These are phyloP conservation scores for Cyclophora albipunctata DNA, from an alignment of 2,888 invertebrate genomes.

Conservation along the genomic window DNA sequence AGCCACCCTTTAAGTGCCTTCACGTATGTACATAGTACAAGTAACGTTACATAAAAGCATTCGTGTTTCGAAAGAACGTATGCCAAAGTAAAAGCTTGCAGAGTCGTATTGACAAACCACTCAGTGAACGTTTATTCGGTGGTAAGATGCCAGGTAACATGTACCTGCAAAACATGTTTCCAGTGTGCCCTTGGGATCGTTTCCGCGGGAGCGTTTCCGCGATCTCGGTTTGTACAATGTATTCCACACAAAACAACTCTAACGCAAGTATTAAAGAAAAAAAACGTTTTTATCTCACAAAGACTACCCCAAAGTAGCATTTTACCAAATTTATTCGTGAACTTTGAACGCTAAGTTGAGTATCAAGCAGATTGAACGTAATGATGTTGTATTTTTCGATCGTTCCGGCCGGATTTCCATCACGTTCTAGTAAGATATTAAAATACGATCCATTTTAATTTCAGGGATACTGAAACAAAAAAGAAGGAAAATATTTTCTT, in stretches of 20 bases:
- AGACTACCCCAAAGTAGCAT: constrained; percentile 26
- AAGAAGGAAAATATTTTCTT: constrained; percentile 29
- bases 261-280: constrained; percentile 28
- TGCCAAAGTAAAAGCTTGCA: constrained; percentile 43
- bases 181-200: constrained; percentile 34
- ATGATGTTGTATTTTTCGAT: constrained; percentile 6
- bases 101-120: constrained; percentile 53
- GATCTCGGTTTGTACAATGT: constrained; percentile 28
- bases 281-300: constrained; percentile 26
- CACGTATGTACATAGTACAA: too few relatives aligned
- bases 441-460: constrained; percentile 35
- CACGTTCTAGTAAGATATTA: constrained; percentile 21
- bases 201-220: constrained; percentile 28
- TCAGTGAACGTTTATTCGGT: constrained; percentile 43
- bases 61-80: constrained; percentile 22
- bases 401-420: constrained; percentile 11
- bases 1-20: too few relatives aligned
- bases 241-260: constrained; percentile 26
- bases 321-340: constrained; percentile 18
- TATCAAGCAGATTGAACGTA: neutral
- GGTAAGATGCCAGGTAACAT: constrained; percentile 36
- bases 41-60: constrained; percentile 9
- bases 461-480: constrained; percentile 23
- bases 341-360: constrained; percentile 8
- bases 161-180: constrained; percentile 32